phyloP scores from a whole-genome alignment of 2,113 vertebrate species.

The Pelusios castaneus region DNA sequence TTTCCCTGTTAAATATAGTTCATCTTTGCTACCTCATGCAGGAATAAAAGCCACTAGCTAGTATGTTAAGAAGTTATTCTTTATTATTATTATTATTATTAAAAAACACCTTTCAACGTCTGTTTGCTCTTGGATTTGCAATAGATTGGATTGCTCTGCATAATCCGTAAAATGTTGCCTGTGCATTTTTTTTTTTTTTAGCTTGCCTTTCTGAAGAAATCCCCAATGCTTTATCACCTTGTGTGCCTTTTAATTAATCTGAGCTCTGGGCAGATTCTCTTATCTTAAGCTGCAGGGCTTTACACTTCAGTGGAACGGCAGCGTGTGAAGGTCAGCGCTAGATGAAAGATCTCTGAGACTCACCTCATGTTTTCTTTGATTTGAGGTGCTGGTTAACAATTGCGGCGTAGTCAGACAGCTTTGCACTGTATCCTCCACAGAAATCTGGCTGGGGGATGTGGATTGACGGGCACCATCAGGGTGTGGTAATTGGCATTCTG shows the following conservation, averaged over 20 bases:
- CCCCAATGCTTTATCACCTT: neutral
- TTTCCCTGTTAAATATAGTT: constrained; percentile 20
- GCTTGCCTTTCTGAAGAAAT: neutral
- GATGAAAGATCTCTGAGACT: neutral
- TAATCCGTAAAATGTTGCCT: neutral
- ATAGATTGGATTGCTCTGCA: neutral
- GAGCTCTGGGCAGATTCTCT: neutral
- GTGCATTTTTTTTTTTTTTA: accelerated
- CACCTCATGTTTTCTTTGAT: neutral
- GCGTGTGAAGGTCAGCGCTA: neutral
- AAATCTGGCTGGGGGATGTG: neutral
- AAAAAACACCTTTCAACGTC: neutral
- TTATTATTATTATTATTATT: neutral
- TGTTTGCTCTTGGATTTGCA: neutral
- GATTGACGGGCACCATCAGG: neutral
- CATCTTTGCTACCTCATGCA: constrained; percentile 16
- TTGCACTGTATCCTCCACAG: neutral
- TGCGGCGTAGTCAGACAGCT: neutral
- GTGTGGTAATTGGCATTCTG: neutral
- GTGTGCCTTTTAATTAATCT: neutral
- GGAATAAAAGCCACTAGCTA: neutral
- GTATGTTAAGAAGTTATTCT: constrained; percentile 14
- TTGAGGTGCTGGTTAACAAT: neutral
- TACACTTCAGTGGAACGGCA: neutral
- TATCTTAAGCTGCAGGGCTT: neutral